Evolutionary conservation across 2,797 vertebrate genomes (phyloP).

Genomic region (Diceros bicornis): DNA sequence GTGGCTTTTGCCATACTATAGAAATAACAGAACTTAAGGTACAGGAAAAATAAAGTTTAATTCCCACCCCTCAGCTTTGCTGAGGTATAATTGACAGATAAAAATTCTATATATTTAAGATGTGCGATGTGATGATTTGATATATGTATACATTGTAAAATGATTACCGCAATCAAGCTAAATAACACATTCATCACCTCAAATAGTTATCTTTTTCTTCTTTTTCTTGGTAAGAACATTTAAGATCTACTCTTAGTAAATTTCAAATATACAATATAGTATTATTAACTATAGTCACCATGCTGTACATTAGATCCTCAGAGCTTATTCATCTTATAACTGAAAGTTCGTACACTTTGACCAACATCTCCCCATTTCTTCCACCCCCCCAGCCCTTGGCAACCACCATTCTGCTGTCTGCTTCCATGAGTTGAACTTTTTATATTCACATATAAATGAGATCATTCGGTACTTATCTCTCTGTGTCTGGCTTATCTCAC

Average conservation of each 20-base stretch:
- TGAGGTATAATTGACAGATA: not conserved
- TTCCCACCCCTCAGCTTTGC: not conserved
- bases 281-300: not conserved
- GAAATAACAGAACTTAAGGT: constrained; percentile 3
- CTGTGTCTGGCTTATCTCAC: not conserved
- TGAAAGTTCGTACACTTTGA: not conserved
- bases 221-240: not conserved
- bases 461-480: not conserved
- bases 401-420: too few relatives aligned
- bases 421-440: too few relatives aligned
- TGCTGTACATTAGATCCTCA: not conserved
- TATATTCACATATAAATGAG: not conserved
- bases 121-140: not conserved
- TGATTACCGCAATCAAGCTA: not conserved
- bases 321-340: not conserved
- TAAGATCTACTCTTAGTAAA: not conserved
- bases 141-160: not conserved
- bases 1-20: not conserved
- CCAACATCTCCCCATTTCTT: not conserved
- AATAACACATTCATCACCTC: not conserved
- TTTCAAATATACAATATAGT: not conserved
- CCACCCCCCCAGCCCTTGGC: too few relatives aligned
- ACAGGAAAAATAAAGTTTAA: not conserved
- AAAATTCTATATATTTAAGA: not conserved
- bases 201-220: not conserved